Conservation (phyloP, 1,140 invertebrate genomes). For the Kradibia gibbosae region DNA sequence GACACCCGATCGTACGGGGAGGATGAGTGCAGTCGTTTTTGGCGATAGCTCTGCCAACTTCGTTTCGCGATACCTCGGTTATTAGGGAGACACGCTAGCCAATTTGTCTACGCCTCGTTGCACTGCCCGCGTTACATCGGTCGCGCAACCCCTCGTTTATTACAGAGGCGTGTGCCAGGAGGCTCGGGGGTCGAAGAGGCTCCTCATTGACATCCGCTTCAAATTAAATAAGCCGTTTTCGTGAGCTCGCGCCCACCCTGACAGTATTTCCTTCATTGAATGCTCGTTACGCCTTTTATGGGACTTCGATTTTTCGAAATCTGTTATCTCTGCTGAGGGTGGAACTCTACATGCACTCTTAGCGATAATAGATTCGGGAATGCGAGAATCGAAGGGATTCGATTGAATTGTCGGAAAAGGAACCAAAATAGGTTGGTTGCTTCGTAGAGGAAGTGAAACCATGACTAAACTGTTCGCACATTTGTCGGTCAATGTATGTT, state of each 20-base stretch:
- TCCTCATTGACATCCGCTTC: conserved; percentile 27
- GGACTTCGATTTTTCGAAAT: background rate
- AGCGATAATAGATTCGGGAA: background rate
- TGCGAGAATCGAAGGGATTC: background rate
- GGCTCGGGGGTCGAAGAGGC: background rate
- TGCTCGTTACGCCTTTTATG: conserved; percentile 41
- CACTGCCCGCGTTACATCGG: conserved; percentile 54
- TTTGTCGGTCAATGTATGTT: too few relatives aligned
- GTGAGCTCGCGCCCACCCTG: conserved; percentile 1
- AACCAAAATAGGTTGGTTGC: too few relatives aligned
- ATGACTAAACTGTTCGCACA: too few relatives aligned
- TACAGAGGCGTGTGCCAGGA: conserved; percentile 16
- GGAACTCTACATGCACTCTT: too few relatives aligned
- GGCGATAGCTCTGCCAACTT: conserved; percentile 73
- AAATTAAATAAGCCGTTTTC: conserved; percentile 44
- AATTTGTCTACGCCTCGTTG: conserved; percentile 73
- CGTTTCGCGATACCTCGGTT: conserved; percentile 57
- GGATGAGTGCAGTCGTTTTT: conserved; percentile 36
- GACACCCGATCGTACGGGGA: background rate
- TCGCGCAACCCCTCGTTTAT: background rate
- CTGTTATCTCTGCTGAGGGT: background rate
- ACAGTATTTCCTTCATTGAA: conserved; percentile 54
- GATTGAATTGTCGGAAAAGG: background rate
- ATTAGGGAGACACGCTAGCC: conserved; percentile 63
- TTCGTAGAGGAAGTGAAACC: too few relatives aligned